A percentile compares a stretch with the other conserved stretches of the same genome.
Conservation (phyloP, 35 echinoderm and acorn worm genomes). For the Lytechinus variegatus region DNA sequence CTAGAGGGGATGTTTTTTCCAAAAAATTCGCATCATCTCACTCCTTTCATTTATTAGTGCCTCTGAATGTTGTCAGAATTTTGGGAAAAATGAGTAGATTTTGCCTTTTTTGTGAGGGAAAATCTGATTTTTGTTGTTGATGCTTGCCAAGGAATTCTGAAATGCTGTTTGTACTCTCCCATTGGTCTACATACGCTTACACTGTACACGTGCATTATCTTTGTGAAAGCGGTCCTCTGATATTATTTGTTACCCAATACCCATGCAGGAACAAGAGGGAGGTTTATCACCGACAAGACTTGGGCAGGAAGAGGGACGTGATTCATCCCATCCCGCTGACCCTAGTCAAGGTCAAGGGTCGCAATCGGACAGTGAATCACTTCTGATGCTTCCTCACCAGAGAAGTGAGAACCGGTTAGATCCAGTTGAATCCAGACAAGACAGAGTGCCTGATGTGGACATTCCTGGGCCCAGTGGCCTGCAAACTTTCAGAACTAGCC, state of each 20-base stretch:
- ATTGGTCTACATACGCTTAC: too few species aligned
- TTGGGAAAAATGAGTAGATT: too few species aligned
- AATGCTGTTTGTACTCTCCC: too few species aligned
- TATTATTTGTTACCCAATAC: background rate
- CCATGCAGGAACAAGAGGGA: background rate
- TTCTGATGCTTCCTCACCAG: background rate
- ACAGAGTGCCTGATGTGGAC: background rate
- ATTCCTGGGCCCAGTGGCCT: constrained; percentile 32
- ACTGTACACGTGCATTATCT: too few species aligned
- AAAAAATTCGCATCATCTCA: too few species aligned
- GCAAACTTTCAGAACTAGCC: background rate
- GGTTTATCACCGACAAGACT: background rate
- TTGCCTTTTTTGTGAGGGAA: too few species aligned
- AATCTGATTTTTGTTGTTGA: too few species aligned
- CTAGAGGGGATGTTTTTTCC: too few species aligned
- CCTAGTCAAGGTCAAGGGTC: background rate
- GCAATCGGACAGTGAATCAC: constrained; percentile 30
- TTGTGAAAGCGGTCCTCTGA: too few species aligned
- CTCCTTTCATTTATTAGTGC: too few species aligned
- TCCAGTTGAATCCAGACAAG: background rate
- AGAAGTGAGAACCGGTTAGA: background rate
- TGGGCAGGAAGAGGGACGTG: background rate
- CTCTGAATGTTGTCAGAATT: too few species aligned
- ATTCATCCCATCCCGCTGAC: background rate
- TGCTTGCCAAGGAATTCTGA: too few species aligned